Conservation (phyloP, 2,888 invertebrate genomes). For the Caenorhabditis sp. region DNA sequence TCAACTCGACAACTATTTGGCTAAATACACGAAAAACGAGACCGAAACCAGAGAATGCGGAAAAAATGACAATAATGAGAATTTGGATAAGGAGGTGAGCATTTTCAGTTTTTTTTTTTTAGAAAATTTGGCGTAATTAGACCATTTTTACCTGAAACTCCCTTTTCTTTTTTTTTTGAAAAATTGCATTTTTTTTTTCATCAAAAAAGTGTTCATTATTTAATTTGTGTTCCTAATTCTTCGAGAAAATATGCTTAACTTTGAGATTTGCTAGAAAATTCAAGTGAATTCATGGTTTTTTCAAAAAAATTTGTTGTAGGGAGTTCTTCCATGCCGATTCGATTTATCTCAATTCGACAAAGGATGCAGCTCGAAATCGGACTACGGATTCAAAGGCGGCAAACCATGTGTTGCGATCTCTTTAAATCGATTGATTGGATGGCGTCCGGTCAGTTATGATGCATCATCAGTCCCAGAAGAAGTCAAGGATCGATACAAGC, state of each 20-base stretch:
- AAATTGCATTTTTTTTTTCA: too few species aligned
- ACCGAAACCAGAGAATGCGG: slow-evolving; percentile 63
- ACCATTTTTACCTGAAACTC: too few species aligned
- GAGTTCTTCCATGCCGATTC: slow-evolving; percentile 63
- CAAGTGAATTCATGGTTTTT: not conserved
- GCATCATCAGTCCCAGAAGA: slow-evolving; percentile 78
- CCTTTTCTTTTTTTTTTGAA: too few species aligned
- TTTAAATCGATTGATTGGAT: slow-evolving; percentile 79
- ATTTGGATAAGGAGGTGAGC: slow-evolving; percentile 28
- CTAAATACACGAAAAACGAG: slow-evolving; percentile 54
- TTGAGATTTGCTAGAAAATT: not conserved
- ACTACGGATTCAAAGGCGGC: slow-evolving; percentile 86
- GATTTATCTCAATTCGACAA: slow-evolving; percentile 53
- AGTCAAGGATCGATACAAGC: slow-evolving; percentile 61
- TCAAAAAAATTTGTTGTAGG: slow-evolving; percentile 13
- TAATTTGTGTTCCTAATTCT: too few species aligned
- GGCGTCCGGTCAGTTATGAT: slow-evolving; percentile 74
- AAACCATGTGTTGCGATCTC: slow-evolving; percentile 94
- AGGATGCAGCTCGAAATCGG: slow-evolving; percentile 55
- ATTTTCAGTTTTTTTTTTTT: too few species aligned
- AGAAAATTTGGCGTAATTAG: too few species aligned
- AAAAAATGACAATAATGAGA: slow-evolving; percentile 47
- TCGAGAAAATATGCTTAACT: not conserved
- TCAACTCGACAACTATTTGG: slow-evolving; percentile 57
- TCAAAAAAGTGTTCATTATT: too few species aligned